Evolutionary conservation across 2,888 invertebrate species (phyloP), one percentile per base, ranked within the genome.

Genomic region (Agonopterix heracliana): DNA sequence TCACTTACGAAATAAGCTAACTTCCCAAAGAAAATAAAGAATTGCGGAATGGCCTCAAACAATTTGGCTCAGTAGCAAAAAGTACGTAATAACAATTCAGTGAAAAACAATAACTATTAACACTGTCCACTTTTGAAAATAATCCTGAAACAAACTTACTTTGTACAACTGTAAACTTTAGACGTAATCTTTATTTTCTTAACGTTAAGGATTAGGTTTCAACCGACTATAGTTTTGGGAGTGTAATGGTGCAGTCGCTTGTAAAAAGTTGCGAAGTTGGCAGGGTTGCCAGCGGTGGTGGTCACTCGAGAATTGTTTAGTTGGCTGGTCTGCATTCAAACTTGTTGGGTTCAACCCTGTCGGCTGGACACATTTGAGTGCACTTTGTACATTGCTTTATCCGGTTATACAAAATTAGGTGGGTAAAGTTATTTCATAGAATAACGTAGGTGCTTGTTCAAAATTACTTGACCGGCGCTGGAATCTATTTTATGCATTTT

Each of bases 241-340:
- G 43, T 45, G 50, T 47, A 52, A 26, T 44, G 48, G 42, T 55
- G 52, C 41, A 45, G 34, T 63, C 53, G 63, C 55, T 13, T 52
- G 54, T 59, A 61, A 64, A 66, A 71, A 73, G 73, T 71, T 68
- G 71, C 66, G 63, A 62, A 70, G 68, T 81, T 80, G 79, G 81
- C 81, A 74, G 62, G 64, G 66, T 55, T 76, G 78, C 80, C 78
- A 76, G 67, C 68, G 58, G 57, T 55, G 64, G 68, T 69, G 77
- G 78, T 77, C 81, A 73, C 77, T 71, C 54, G 81, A 74, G 82
- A 74, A 81, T 81, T 83, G 81, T 81, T 81, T 80, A 78, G 80
- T 76, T 79, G 78, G 79, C 74, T 60, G 61, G 66, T 64, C 63
- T 63, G 62, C 64, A 64, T 66, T 63, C 56, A 63, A 60, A 64